Evolutionary conservation across 2,113 vertebrate species (phyloP), one percentile per base, ranked within the genome.

Genomic region (Silurus glanis): DNA sequence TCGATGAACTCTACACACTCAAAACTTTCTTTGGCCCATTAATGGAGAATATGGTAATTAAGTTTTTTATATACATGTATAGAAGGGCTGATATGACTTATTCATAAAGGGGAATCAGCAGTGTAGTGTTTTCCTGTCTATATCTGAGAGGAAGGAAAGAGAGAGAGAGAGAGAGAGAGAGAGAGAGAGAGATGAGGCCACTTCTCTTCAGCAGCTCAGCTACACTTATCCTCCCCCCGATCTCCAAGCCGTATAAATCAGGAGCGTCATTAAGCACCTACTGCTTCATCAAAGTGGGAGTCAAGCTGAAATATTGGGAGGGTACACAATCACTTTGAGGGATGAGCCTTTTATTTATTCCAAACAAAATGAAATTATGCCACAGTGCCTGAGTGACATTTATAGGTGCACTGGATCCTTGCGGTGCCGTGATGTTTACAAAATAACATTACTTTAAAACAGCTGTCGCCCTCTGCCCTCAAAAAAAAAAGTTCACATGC

Each of bases 41-140:
- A 95, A 94, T 94, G 89, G 91, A 88, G 93, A 94, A 93, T 93
- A 93, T 94, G 92, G 90, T 94, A 94, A 95, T 94, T 92, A 90
- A 91, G 89, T 93, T 91, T 93, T 93, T 92, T 80, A 89, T 91
- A 79, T 81, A 91, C 88, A 90, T 71, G 89, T 92, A 89, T 88
- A 90, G 90, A 89, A 90, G 92, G 85, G 90, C 76, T 88, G 88
- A 91, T 91, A 91, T 93, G 92, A 94, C 91, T 93, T 93, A 93
- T 94, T 93, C 93, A 94, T 94, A 89, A 91, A 88, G 82, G 87
- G 64, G 82, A 93, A 91, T 81, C 90, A 92, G 90, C 89, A 91
- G 87, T 90, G 49, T 69, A 83, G 64, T 91, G 91, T 92, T 86
- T 89, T 91, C 91, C 90, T 88, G 92, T 93, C 90, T 89, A 21